A percentile compares a stretch with the other conserved stretches of the same genome.
These are phyloP conservation scores for Zeus faber DNA, from an alignment of 2,113 vertebrate species.

Conservation along the genomic window DNA sequence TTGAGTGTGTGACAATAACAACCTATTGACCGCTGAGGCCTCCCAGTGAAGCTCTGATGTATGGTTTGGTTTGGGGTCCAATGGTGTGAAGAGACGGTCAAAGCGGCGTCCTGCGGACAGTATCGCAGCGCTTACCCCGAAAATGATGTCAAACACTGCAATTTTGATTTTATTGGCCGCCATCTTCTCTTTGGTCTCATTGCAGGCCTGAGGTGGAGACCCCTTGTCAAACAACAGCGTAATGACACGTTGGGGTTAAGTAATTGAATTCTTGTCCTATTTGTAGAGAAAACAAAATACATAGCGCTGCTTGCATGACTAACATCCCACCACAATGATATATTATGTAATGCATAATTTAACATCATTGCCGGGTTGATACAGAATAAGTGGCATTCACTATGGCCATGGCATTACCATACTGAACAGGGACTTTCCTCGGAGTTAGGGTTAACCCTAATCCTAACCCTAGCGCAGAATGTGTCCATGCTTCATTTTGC, in stretches of 20 bases:
- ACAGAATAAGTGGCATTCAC: slow-evolving; percentile 2
- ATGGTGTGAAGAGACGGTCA: slow-evolving; percentile 58
- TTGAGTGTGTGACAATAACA: slow-evolving; percentile 57
- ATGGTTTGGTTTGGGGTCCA: slow-evolving; percentile 51
- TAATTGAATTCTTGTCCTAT: slow-evolving; percentile 46
- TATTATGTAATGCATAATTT: slow-evolving; percentile 18
- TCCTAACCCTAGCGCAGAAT: too few species aligned
- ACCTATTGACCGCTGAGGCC: slow-evolving; percentile 66
- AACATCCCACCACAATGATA: slow-evolving; percentile 35
- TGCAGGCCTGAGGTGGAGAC: neutral
- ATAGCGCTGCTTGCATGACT: slow-evolving; percentile 20
- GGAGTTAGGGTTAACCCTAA: too few species aligned
- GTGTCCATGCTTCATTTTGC: too few species aligned
- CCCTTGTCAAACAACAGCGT: slow-evolving; percentile 30
- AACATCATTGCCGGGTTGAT: slow-evolving; percentile 8
- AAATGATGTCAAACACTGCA: slow-evolving; percentile 53
- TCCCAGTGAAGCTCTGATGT: slow-evolving; percentile 68
- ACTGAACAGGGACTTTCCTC: too few species aligned
- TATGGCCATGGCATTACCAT: too few species aligned
- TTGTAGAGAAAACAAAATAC: slow-evolving; percentile 56
- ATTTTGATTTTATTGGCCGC: slow-evolving; percentile 70
- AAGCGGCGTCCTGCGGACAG: slow-evolving; percentile 58
- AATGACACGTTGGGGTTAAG: slow-evolving; percentile 45
- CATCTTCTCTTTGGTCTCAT: slow-evolving; percentile 1
- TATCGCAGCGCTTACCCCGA: slow-evolving; percentile 65